Evolutionary conservation across 2,888 invertebrate genomes (phyloP), one percentile per base, ranked within the genome.

Genomic region (Lordiphosa fenestrarum): DNA sequence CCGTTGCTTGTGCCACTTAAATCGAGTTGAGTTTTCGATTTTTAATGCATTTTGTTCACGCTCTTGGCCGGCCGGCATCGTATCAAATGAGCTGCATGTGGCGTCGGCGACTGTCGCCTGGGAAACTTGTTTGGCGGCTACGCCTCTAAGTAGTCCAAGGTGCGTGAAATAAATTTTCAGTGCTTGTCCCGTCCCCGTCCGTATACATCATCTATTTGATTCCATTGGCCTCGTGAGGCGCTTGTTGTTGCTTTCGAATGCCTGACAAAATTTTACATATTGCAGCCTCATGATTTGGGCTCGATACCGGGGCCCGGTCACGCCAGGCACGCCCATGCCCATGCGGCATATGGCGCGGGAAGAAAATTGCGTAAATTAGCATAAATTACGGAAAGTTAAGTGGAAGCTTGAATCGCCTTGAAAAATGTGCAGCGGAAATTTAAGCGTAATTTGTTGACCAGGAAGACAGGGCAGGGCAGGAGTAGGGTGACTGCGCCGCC

Each of bases 351-450:
- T 46, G 36, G 10, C 35, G 4, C 33, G 6, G 36, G 21, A 64
- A 63, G 59, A 67, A 70, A 80, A 80, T 82, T 75, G 78, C 78
- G 78, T 80, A 65, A 75, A 80, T 80, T 82, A 78, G 58, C 80
- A 80, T 80, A 76, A 82, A 82, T 80, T 78, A 78, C 73, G 13
- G 46, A 41, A 39, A 55, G 54, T 76, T 73, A 80, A 76, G 73
- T 76, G 76, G 73, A 73, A 69, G 69, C 71, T 65, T 74, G 70
- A 81, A 81, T 81, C 72, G 82, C 77, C 81, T 77, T 77, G 81
- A 77, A 81, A 81, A 77, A 74, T 77, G 70, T 70, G 74, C 77
- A 74, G 41, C 81, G 77, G 81, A 77, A 77, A 77, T 81, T 81
- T 77, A 77, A 77, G 66, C 74, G 72, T 67, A 81, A 81, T 77